These are phyloP conservation scores for Tyrannus savana DNA, from an alignment of 2,113 vertebrate species.

Conservation along the genomic window DNA sequence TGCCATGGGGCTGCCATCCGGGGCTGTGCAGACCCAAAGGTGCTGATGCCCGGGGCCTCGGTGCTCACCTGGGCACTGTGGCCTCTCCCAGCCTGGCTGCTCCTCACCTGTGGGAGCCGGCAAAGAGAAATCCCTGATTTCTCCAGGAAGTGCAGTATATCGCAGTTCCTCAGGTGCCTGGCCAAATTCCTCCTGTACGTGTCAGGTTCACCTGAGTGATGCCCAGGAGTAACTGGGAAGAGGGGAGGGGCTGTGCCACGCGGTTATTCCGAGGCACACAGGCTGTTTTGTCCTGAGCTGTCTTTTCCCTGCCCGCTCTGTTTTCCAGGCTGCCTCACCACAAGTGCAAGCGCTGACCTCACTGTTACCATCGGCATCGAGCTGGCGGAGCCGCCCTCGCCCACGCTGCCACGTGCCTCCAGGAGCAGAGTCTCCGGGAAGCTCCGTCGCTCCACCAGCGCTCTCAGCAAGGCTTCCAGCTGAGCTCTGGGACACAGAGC, in stretches of 20 bases:
- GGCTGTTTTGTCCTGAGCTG: not conserved
- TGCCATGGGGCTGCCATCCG: not conserved
- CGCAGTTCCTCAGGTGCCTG: not conserved
- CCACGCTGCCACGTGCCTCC: conserved; percentile 71
- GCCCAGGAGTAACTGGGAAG: too few relatives aligned
- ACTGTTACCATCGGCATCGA: conserved; percentile 35
- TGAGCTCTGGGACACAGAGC: conserved; percentile 29
- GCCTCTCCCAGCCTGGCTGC: fast-evolving
- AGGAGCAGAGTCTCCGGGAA: conserved; percentile 76
- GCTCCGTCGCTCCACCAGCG: conserved; percentile 75
- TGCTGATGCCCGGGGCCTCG: not conserved
- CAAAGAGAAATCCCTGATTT: not conserved
- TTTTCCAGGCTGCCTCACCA: conserved; percentile 82
- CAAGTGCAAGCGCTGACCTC: conserved; percentile 76
- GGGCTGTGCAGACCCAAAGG: not conserved
- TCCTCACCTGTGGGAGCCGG: too few relatives aligned
- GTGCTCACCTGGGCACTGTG: not conserved
- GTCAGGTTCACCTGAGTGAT: not conserved
- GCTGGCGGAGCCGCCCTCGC: conserved; percentile 71
- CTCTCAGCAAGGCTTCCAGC: conserved; percentile 80
- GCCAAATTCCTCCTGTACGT: not conserved
- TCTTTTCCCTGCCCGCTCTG: not conserved
- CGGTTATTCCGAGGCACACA: fast-evolving
- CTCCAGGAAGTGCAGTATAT: fast-evolving
- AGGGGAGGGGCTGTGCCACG: not conserved